phyloP scores from a whole-genome alignment of 2,797 vertebrate genomes.

The Lophotriccus pileatus region DNA sequence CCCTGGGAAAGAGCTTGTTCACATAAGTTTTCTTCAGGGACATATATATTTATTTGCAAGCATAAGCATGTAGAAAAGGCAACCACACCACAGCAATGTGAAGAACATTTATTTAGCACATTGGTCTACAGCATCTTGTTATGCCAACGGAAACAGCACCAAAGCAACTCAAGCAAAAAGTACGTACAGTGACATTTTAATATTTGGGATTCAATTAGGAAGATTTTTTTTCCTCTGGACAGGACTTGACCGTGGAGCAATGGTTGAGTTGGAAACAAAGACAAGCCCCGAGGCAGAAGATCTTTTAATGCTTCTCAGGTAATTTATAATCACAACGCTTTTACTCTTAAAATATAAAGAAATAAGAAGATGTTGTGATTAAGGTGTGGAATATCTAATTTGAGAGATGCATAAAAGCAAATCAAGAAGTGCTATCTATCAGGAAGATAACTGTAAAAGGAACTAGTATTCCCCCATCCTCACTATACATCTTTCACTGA shows the following conservation, averaged over 20 bases:
- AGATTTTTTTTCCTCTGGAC: neutral
- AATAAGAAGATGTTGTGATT: constrained; percentile 11
- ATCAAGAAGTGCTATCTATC: constrained; percentile 14
- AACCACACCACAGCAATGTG: neutral
- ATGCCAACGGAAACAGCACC: neutral
- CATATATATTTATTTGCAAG: neutral
- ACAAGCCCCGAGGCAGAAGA: neutral
- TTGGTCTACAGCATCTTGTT: neutral
- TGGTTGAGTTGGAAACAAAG: neutral
- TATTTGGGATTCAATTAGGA: neutral
- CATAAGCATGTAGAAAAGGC: neutral
- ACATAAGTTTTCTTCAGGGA: neutral
- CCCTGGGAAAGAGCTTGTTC: neutral
- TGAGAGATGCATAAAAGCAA: constrained; percentile 23
- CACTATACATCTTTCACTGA: constrained; percentile 1
- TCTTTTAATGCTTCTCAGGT: neutral
- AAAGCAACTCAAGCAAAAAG: neutral
- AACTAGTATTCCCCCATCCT: neutral
- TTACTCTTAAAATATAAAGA: neutral
- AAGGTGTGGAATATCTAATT: constrained; percentile 36
- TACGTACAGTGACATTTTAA: neutral
- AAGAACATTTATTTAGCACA: neutral
- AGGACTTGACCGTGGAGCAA: neutral
- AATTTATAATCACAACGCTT: neutral
- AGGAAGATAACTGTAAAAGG: constrained; percentile 16